These are phyloP conservation scores for Hucho hucho DNA, from an alignment of 2,113 vertebrate species.

Conservation along the genomic window DNA sequence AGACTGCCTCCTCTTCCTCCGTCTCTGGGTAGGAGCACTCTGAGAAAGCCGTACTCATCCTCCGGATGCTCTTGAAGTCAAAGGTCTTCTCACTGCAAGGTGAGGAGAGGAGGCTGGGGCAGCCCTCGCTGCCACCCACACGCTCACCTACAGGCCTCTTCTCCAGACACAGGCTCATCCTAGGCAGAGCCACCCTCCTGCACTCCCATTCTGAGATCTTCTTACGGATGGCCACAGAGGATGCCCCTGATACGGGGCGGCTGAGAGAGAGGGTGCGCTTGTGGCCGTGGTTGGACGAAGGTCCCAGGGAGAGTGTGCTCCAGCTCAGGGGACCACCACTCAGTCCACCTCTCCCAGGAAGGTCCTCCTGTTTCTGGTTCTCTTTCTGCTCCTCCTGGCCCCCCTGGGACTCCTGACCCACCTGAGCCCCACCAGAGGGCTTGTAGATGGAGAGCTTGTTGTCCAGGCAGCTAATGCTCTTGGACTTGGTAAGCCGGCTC, in stretches of 20 bases:
- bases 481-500: slow-evolving; percentile 77
- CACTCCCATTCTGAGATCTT: slow-evolving; percentile 98
- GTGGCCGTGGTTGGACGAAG: slow-evolving; percentile 71
- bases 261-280: slow-evolving; percentile 78
- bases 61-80: slow-evolving; percentile 90
- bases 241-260: slow-evolving; percentile 71
- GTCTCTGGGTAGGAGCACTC: slow-evolving; percentile 94
- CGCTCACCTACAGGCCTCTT: slow-evolving; percentile 81
- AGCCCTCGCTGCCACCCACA: slow-evolving; percentile 84
- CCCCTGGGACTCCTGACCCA: slow-evolving; percentile 53
- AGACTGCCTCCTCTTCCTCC: slow-evolving; percentile 85
- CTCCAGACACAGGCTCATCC: slow-evolving; percentile 83
- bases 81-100: slow-evolving; percentile 93
- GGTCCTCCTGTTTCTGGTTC: slow-evolving; percentile 48
- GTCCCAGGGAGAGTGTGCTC: slow-evolving; percentile 81
- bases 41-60: slow-evolving; percentile 94
- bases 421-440: slow-evolving; percentile 38
- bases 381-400: slow-evolving; percentile 38
- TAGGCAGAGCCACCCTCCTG: slow-evolving; percentile 81
- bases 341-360: slow-evolving; percentile 66
- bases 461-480: slow-evolving; percentile 85
- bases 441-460: slow-evolving; percentile 83
- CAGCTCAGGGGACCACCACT: slow-evolving; percentile 72
- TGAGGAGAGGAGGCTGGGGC: slow-evolving; percentile 86
- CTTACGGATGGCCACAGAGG: slow-evolving; percentile 83